Conservation (phyloP, 2,888 invertebrate genomes). For the Coenonympha arcania region DNA sequence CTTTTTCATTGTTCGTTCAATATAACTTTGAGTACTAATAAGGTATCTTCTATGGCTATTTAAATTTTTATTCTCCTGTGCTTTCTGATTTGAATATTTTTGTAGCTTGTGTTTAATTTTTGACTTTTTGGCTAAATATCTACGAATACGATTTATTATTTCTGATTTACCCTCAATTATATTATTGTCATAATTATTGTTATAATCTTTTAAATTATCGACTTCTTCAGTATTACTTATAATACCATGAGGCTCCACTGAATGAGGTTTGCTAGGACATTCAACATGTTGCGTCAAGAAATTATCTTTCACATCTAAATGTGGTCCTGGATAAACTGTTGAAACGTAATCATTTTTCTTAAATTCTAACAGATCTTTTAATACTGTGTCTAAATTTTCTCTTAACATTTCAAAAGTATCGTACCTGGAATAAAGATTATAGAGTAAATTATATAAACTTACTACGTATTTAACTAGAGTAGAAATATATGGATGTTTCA, state of each 20-base stretch:
- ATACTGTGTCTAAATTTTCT: slow-evolving; percentile 82
- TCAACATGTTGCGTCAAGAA: slow-evolving; percentile 33
- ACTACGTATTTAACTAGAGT: too few species aligned
- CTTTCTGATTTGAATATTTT: slow-evolving; percentile 28
- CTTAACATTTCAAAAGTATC: slow-evolving; percentile 92
- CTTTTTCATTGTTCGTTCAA: slow-evolving; percentile 33
- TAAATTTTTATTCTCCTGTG: slow-evolving; percentile 21
- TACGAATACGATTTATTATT: slow-evolving; percentile 53
- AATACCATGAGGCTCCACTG: slow-evolving; percentile 32
- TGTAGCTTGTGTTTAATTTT: slow-evolving; percentile 37
- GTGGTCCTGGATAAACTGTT: slow-evolving; percentile 53
- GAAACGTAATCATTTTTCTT: slow-evolving; percentile 45
- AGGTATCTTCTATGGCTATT: slow-evolving; percentile 27
- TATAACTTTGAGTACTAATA: slow-evolving; percentile 25
- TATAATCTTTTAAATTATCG: slow-evolving; percentile 28
- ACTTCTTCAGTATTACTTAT: slow-evolving; percentile 31
- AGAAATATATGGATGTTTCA: too few species aligned
- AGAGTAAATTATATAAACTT: neutral
- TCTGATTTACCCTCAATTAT: slow-evolving; percentile 37
- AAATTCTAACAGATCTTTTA: slow-evolving; percentile 79
- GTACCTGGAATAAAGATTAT: slow-evolving; percentile 63
- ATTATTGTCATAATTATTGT: slow-evolving; percentile 29
- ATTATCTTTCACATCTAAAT: slow-evolving; percentile 48
- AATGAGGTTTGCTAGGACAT: slow-evolving; percentile 14
- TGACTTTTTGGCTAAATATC: slow-evolving; percentile 49